Evolutionary conservation across 2,797 vertebrate genomes (phyloP).

Genomic region (Coranthus polyacanthus): DNA sequence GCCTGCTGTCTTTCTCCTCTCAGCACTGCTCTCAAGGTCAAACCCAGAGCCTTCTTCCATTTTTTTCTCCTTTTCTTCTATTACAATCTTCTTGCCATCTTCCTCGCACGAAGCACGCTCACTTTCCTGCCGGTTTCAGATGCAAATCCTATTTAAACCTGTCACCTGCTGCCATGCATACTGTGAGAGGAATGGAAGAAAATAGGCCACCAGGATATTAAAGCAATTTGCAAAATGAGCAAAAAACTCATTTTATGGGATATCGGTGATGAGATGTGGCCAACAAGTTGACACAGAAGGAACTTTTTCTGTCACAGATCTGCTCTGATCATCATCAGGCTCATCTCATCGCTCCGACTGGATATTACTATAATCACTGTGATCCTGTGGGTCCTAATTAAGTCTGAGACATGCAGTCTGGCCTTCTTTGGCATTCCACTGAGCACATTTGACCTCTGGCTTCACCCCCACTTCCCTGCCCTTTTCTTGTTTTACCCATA

Average conservation of each 20-base stretch:
- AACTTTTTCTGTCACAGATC: conserved; percentile 14
- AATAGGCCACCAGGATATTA: conserved; percentile 50
- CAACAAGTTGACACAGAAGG: conserved; percentile 31
- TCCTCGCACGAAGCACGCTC: conserved; percentile 33
- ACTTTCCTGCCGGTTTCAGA: conserved; percentile 60
- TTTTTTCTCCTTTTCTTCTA: conserved; percentile 20
- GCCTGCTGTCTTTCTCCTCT: conserved; percentile 43
- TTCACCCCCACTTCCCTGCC: conserved; percentile 15
- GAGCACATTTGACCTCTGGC: conserved; percentile 55
- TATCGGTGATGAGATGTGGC: conserved; percentile 3
- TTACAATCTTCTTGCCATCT: conserved; percentile 60
- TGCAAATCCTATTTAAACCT: conserved; percentile 80
- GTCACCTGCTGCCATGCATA: conserved; percentile 64
- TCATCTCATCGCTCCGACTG: conserved; percentile 24
- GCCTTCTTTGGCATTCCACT: conserved; percentile 44
- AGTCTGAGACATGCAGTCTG: conserved; percentile 34
- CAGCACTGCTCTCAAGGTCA: conserved; percentile 69
- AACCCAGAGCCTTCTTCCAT: conserved; percentile 31
- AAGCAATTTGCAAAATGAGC: conserved; percentile 68
- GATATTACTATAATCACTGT: conserved; percentile 33
- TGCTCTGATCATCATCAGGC: conserved; percentile 20
- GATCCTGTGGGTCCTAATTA: conserved; percentile 62
- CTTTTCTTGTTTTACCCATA: conserved; percentile 16
- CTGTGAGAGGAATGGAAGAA: conserved; percentile 36
- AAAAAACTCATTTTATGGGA: conserved; percentile 45